Conservation (phyloP, 2,113 vertebrate species). For the Ardeotis arabs region DNA sequence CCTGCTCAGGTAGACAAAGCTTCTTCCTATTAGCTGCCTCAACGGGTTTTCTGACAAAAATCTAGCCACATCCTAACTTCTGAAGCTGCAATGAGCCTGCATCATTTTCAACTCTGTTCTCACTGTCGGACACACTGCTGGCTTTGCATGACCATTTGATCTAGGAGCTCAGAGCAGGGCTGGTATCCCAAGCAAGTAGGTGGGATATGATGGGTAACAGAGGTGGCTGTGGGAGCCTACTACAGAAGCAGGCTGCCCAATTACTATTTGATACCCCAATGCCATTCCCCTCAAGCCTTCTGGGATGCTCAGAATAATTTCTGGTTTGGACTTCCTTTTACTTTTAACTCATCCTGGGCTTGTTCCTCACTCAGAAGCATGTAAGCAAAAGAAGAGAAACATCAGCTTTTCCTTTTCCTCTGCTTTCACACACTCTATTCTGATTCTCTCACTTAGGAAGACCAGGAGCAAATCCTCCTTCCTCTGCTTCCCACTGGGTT, state of each 20-base stretch:
- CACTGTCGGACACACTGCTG: neutral
- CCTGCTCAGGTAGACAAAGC: neutral
- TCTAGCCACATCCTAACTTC: neutral
- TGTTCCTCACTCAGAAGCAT: neutral
- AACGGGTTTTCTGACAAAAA: neutral
- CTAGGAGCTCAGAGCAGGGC: neutral
- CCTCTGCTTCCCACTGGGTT: neutral
- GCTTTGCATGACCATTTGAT: neutral
- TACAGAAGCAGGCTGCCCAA: neutral
- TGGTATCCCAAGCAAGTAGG: neutral
- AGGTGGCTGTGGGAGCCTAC: accelerated
- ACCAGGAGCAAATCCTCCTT: neutral
- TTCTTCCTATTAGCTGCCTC: neutral
- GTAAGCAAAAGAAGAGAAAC: neutral
- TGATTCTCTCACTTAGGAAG: neutral
- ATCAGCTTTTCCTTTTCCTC: neutral
- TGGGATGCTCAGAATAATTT: neutral
- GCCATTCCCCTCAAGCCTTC: neutral
- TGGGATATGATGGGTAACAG: neutral
- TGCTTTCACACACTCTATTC: neutral
- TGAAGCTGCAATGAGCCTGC: neutral
- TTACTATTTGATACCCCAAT: neutral
- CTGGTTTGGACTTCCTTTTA: neutral
- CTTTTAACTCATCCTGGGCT: neutral
- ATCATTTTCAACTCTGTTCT: neutral